Base-by-base conservation (phyloP, 2,797 vertebrate genomes). In the Schizopygopsis malacanthus region DNA sequence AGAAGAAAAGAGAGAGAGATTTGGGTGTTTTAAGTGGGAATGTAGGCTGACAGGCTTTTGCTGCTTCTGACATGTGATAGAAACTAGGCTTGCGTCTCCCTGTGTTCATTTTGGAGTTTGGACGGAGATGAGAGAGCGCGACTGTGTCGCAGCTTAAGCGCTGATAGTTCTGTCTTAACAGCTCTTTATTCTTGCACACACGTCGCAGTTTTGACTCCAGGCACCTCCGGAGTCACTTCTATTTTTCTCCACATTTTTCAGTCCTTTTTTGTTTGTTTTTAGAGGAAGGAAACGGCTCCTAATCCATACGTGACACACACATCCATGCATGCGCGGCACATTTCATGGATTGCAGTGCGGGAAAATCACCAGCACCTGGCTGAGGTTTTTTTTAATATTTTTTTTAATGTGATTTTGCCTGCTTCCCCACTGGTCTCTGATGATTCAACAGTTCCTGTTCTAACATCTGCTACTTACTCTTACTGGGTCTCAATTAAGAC, bases 401-500 rank as follows among this genome's bases (percentile, higher is more conserved):
- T 87, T 87, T 81, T 72, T 93, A 91, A 91, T 90, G 75, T 87
- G 89, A 92, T 94, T 95, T 93, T 90, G 90, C 91, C 90, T 91
- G 91, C 93, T 93, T 90, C 92, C 92, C 87, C 33, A 86, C 86
- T 85, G 87, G 92, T 95, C 95, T 95, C 94, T 90, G 93, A 93
- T 94, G 95, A 95, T 95, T 94, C 94, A 94, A 95, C 94, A 94
- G 94, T 95, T 95, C 94, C 93, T 87, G 92, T 91, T 93, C 91
- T 91, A 95, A 95, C 95, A 96, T 95, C 95, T 96, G 95, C 93
- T 94, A 91, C 92, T 92, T 94, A 92, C 93, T 94, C 94, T 94
- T 92, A 93, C 94, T 92, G 95, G 92, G 93, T 95, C 95, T 95
- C 94, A 95, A 95, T 96, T 96, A 96, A 95, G 93, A 88, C 93